Evolutionary conservation across 2,888 invertebrate species (phyloP), one percentile per base, ranked within the genome.

Genomic region (Lasioglossum calceatum): DNA sequence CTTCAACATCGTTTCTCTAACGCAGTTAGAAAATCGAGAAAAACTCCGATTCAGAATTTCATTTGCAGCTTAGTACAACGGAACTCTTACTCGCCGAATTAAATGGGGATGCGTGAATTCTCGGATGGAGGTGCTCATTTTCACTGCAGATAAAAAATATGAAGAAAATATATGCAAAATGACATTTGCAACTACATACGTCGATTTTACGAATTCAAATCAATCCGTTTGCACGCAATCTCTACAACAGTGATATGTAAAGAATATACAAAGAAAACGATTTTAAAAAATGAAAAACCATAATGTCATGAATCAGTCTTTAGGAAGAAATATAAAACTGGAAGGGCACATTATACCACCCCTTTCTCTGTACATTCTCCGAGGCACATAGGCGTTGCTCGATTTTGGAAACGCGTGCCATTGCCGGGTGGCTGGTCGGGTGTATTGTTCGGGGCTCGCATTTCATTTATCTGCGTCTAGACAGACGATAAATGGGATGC

Each of bases 401-500:
- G 39, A 44, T 16, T 39, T 36, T 4, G 10, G 12, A 27, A 81
- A 71, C 8, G 8, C 14, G 16, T 47, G 50, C 5, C 8, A 7
- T 36, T 32, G 44, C 32, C n/a, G 32, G n/a, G 32, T 67, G 64
- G 44, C 44, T 50, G 16, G 32, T 54, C n/a, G 39, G 5, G 4
- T 3, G 16, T 36, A 80, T 82, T 70, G 42, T 39, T 47, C 14
- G 19, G 27, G 16, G 10, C 4, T 19, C 19, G 12, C 16, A 12
- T 44, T 50, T 47, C 75, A n/a, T 81, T 84, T 77, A 50, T 84
- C 84, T 23, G 67, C 50, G 84, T 78, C 58, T 75, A 61, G 84
- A 78, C 78, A 36, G 27, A 58, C 5, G 73, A 70, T 47, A 76
- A 64, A 58, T 4, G 32, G 58, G 36, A 61, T 64, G 50, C 36